Conservation (phyloP, 1,140 invertebrate genomes). For the Drosophila oshimai region DNA sequence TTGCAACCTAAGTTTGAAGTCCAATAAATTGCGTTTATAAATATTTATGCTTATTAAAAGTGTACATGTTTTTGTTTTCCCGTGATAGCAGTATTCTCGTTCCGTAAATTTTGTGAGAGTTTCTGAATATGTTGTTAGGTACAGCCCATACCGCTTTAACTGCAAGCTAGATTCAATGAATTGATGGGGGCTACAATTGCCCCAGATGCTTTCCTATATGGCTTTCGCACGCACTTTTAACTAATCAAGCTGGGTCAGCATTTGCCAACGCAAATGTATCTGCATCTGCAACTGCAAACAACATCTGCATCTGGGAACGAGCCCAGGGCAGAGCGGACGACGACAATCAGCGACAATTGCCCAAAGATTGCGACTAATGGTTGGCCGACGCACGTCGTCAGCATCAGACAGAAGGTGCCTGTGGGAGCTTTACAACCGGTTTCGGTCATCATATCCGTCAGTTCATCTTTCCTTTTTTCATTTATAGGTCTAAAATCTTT, state of each 20-base stretch:
- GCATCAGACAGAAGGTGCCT: slow-evolving; percentile 30
- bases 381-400: slow-evolving; percentile 45
- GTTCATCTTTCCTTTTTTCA: too few relatives aligned
- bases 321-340: slow-evolving; percentile 46
- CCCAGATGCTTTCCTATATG: slow-evolving; percentile 21
- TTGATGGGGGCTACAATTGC: slow-evolving; percentile 35
- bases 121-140: not conserved
- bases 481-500: too few relatives aligned
- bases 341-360: slow-evolving; percentile 72
- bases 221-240: slow-evolving; percentile 69
- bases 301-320: slow-evolving; percentile 32
- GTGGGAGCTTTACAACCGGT: slow-evolving; percentile 34
- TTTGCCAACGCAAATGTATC: slow-evolving; percentile 18
- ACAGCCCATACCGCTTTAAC: not conserved
- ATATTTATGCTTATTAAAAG: too few relatives aligned
- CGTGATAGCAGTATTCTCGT: too few relatives aligned
- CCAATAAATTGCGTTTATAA: too few relatives aligned
- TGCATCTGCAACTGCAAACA: slow-evolving; percentile 27
- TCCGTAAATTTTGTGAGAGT: too few relatives aligned
- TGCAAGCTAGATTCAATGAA: slow-evolving; percentile 11
- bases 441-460: not conserved
- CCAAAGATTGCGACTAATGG: slow-evolving; percentile 74
- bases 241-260: slow-evolving; percentile 47
- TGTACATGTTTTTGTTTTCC: too few relatives aligned
- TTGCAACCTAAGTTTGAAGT: too few relatives aligned